A percentile compares a stretch with the other conserved stretches of the same genome.
Conservation (phyloP, 2,113 vertebrate genomes). For the Podiceps cristatus region DNA sequence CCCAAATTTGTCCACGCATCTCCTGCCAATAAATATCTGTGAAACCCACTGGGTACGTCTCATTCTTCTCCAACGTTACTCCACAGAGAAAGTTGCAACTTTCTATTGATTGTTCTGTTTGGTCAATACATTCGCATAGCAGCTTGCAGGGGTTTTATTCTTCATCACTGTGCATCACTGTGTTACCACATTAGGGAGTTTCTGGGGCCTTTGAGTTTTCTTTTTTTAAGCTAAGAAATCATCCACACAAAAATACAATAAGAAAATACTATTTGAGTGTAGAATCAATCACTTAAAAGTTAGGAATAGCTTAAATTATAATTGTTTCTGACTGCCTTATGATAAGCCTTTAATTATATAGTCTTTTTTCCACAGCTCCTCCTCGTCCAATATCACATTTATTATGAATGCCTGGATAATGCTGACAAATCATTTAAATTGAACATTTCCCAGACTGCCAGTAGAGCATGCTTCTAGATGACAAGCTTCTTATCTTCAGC, state of each 20-base stretch:
- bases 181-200: background rate
- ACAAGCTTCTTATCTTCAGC: background rate
- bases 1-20: background rate
- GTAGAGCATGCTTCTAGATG: background rate
- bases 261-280: background rate
- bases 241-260: background rate
- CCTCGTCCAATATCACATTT: fast-evolving
- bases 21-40: background rate
- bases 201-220: background rate
- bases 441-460: background rate
- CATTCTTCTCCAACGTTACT: background rate
- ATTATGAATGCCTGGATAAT: background rate
- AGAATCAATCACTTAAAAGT: background rate
- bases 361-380: background rate
- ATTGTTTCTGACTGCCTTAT: background rate
- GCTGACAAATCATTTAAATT: background rate
- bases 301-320: background rate
- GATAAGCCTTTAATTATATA: background rate
- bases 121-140: background rate
- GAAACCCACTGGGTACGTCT: background rate
- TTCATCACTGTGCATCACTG: background rate
- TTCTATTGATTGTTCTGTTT: background rate
- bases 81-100: background rate
- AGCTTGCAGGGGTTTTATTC: background rate
- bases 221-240: background rate